A percentile compares a stretch with the other conserved stretches of the same genome.
Evolutionary conservation across 2,113 vertebrate genomes (phyloP).

Genomic region (Patagioenas fasciata): DNA sequence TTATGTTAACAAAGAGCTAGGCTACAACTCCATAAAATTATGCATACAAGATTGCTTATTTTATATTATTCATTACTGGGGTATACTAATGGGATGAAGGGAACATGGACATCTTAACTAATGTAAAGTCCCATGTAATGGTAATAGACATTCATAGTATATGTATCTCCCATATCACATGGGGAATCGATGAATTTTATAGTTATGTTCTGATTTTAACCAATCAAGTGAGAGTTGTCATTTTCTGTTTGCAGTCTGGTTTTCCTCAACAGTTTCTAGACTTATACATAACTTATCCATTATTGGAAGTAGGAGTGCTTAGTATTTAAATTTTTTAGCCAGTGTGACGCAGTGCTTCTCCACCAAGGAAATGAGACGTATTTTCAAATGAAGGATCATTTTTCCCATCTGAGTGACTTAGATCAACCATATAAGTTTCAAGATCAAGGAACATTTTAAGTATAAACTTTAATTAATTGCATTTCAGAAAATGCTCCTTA

Average conservation of each 20-base stretch:
- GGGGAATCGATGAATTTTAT: not conserved
- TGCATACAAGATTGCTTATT: not conserved
- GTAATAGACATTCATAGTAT: not conserved
- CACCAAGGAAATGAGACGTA: not conserved
- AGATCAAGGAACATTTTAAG: not conserved
- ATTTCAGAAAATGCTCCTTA: not conserved
- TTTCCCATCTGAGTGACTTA: not conserved
- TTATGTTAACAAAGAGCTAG: not conserved
- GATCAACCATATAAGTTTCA: not conserved
- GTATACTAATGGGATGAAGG: not conserved
- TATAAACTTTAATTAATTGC: not conserved
- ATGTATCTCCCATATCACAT: not conserved
- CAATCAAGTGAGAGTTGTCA: not conserved
- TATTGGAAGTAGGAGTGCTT: not conserved
- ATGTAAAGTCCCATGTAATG: not conserved
- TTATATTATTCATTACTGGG: not conserved
- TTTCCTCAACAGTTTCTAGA: not conserved
- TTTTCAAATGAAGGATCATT: not conserved
- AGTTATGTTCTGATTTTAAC: not conserved
- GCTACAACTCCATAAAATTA: not conserved
- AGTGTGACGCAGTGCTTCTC: not conserved
- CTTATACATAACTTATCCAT: not conserved
- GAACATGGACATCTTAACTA: not conserved
- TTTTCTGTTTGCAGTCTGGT: not conserved
- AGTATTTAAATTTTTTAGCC: not conserved